Evolutionary conservation across 1,140 invertebrate genomes (phyloP), one percentile per base, ranked within the genome.

Genomic region (Drosophila bocqueti): DNA sequence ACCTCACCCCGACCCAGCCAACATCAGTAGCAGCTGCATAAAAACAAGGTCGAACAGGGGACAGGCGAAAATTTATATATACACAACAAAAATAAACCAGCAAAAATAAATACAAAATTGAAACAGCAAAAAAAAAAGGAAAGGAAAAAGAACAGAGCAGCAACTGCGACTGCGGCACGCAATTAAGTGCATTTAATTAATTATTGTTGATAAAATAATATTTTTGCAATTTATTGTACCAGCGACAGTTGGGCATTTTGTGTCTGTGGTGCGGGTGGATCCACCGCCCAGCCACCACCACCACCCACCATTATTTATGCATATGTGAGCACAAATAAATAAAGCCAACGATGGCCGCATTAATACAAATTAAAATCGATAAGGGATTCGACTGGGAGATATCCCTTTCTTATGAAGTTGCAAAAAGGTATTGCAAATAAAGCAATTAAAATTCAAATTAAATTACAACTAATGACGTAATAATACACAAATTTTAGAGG

Each of bases 141-240:
- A 31, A 42, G 11, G 7, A 11, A 42, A 47, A 49, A 58, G 46
- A 18, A 10, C 26, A 52, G 50, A 38, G n/a, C 55, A 38, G 72
- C 69, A 67, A 84, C 67, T 64, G 75, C 47, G 66, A 86, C 64
- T 86, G 81, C 66, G 79, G 81, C 85, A 85, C 85, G 85, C 85
- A 90, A 90, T 90, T 90, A 90, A 90, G 85, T 90, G 85, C 85
- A 84, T 90, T 90, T 90, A 90, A 90, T 90, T 90, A 90, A 90
- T 90, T 90, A 90, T 90, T 90, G 85, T 90, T 90, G 85, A 90
- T 90, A 90, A 90, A 90, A 90, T 90, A 90, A 90, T 90, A 90
- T 90, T 90, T 90, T 90, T 79, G 85, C 85, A 90, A 90, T 90
- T 90, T 90, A 90, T 90, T 90, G 85, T 90, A 66, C 67, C 66